Base-by-base conservation (phyloP, 1,140 invertebrate genomes). In the Papilio glaucus region DNA sequence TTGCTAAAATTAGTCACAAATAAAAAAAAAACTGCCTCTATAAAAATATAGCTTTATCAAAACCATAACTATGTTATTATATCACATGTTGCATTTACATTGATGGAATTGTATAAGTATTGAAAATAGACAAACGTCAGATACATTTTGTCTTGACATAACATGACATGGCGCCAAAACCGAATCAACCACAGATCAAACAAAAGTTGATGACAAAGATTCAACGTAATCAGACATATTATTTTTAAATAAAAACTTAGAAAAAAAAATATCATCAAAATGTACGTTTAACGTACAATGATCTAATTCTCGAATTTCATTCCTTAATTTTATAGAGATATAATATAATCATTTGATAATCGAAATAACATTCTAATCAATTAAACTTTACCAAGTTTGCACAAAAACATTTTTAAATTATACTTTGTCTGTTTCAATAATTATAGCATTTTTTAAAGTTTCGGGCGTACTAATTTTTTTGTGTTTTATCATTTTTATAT, bases 41-140 rank as follows among this genome's bases (percentile, higher is more conserved):
- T 82, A 86, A 83, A 86, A 85, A 87, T 83, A 87, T 81, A 83
- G 76, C 77, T 82, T 73, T 75, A 80, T 72, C 39, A 74, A 70
- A 45, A 73, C 70, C 62, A 77, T 71, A 72, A 72, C 38, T 71
- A 76, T 41, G 76, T 75, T 74, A 71, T 41, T 38, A 71, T 79
- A 77, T 79, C 74, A 78, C 74, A 77, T 63, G 71, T 65, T 68
- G 75, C 29, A 13, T 37, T 45, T 65, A 7, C 2, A 18, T 63
- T 18, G 62, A 41, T 65, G 62, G 62, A 65, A 65, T 39, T 41
- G n/a, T 49, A 62, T 42, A 62, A 38, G 38, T 60, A 61, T 41
- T 62, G 53, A 62, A 61, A 41, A 15, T 41, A 42, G 38, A 72
- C 24, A 60, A 39, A 37, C n/a, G 37, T 29, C 9, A 24, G 29